phyloP scores from a whole-genome alignment of 2,113 vertebrate genomes.

The Onychorhynchus coronatus region DNA sequence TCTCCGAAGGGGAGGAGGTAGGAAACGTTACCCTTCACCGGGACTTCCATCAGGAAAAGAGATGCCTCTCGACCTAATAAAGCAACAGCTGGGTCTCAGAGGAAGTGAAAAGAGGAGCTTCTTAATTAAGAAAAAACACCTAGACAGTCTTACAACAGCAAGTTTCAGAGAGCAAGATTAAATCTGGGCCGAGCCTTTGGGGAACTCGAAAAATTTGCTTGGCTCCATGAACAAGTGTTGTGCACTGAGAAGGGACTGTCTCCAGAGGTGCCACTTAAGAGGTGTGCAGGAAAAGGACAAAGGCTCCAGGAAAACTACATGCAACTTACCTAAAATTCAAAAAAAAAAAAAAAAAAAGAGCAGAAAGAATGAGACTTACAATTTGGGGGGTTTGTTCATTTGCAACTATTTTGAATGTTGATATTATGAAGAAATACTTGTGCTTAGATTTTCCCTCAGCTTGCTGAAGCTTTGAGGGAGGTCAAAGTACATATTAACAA shows the following conservation, averaged over 20 bases:
- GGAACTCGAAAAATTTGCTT: neutral
- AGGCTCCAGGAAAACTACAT: neutral
- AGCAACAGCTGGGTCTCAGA: neutral
- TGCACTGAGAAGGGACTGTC: neutral
- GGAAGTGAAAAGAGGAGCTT: neutral
- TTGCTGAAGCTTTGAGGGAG: neutral
- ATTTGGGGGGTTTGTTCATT: rapidly evolving
- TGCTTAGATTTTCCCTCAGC: neutral
- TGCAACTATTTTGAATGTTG: neutral
- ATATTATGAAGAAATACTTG: neutral
- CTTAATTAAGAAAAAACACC: neutral
- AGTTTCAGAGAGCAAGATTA: neutral
- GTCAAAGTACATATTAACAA: neutral
- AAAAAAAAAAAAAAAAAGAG: rapidly evolving
- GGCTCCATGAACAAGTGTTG: neutral
- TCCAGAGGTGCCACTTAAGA: neutral
- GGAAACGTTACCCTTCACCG: neutral
- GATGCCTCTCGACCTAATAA: neutral
- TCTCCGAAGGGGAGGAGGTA: neutral
- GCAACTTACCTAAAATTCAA: neutral
- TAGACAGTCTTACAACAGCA: neutral
- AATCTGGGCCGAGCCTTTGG: neutral
- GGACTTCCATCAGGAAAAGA: neutral
- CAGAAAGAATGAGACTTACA: neutral
- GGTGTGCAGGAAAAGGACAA: neutral